Percentiles rank a stretch among this genome's conserved stretches.
Conservation (phyloP, 2,888 invertebrate species). For the Acronicta leporina region DNA sequence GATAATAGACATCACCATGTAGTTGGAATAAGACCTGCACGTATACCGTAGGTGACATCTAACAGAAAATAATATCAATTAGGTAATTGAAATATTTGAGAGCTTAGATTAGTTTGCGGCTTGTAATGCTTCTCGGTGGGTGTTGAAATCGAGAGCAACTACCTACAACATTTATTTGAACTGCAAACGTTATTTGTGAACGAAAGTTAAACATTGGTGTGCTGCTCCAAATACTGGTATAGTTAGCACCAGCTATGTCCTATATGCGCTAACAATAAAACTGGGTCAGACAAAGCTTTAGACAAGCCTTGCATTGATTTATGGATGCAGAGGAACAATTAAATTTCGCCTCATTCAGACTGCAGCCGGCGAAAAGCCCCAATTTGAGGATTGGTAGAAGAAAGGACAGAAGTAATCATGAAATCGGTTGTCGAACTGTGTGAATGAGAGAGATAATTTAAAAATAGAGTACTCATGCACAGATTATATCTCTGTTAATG, state of each 20-base stretch:
- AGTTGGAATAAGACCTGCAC: too few relatives aligned
- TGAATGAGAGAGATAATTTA: too few relatives aligned
- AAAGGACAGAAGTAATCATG: background rate
- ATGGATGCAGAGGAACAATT: conserved; percentile 46
- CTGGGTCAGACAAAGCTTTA: conserved; percentile 50
- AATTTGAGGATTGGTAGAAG: conserved; percentile 15
- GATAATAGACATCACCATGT: too few relatives aligned
- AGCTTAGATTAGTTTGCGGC: too few relatives aligned
- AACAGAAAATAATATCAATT: too few relatives aligned
- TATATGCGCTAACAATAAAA: conserved; percentile 50
- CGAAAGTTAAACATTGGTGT: conserved; percentile 40
- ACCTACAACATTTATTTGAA: conserved; percentile 29
- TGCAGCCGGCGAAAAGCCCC: conserved; percentile 21
- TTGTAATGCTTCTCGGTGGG: background rate
- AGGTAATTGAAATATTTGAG: too few relatives aligned
- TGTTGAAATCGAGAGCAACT: conserved; percentile 8
- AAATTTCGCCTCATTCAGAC: conserved; percentile 30
- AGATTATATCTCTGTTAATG: conserved; percentile 16
- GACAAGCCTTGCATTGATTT: conserved; percentile 51
- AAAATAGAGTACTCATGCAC: background rate
- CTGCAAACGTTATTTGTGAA: conserved; percentile 32
- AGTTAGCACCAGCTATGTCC: conserved; percentile 37
- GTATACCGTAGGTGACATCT: too few relatives aligned
- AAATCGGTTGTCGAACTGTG: background rate
- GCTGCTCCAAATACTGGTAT: conserved; percentile 43